phyloP scores from a whole-genome alignment of 2,797 vertebrate genomes.

The Cyprinella venusta region DNA sequence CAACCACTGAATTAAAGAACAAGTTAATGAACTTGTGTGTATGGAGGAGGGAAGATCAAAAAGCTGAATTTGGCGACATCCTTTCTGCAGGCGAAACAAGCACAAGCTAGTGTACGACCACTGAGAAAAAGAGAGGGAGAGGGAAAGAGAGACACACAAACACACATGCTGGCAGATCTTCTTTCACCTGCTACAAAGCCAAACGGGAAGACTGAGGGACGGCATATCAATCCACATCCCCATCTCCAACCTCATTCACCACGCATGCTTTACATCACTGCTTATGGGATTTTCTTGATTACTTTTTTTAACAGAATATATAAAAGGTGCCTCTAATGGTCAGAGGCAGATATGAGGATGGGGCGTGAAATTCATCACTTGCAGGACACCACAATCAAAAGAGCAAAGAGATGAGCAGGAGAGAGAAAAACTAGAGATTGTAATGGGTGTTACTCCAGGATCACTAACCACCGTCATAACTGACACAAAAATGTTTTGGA shows the following conservation, averaged over 20 bases:
- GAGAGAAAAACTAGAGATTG: slow-evolving; percentile 35
- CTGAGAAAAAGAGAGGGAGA: not conserved
- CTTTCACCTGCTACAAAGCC: slow-evolving; percentile 33
- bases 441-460: slow-evolving; percentile 68
- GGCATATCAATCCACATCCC: slow-evolving; percentile 1
- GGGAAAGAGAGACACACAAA: slow-evolving; percentile 1
- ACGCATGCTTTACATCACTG: not conserved
- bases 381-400: slow-evolving; percentile 41
- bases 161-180: not conserved
- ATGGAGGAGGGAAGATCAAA: slow-evolving; percentile 49
- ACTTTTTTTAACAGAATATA: not conserved
- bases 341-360: slow-evolving; percentile 55
- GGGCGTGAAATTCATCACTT: slow-evolving; percentile 62
- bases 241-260: not conserved
- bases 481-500: not conserved
- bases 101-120: not conserved
- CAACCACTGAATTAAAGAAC: slow-evolving; percentile 73
- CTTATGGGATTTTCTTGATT: not conserved
- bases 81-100: slow-evolving; percentile 65
- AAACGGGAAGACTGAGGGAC: slow-evolving; percentile 3
- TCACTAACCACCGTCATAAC: slow-evolving; percentile 32
- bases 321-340: slow-evolving; percentile 10
- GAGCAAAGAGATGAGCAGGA: slow-evolving; percentile 30
- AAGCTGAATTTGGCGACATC: slow-evolving; percentile 62
- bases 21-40: slow-evolving; percentile 23